Evolutionary conservation across 2,113 vertebrate species (phyloP).

Genomic region (Aptenodytes forsteri): DNA sequence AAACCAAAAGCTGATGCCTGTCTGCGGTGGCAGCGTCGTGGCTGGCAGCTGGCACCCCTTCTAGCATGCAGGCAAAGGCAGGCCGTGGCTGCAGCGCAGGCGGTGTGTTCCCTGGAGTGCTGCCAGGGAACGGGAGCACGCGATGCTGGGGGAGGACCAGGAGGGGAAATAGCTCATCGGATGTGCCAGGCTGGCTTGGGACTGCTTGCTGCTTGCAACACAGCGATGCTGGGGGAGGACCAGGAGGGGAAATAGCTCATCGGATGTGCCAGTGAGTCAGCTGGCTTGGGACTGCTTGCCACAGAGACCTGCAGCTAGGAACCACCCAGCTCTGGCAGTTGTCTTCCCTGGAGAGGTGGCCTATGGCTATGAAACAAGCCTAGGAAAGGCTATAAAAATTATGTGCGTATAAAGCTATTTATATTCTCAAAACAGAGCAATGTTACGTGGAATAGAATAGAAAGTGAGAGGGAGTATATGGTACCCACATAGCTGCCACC

Average conservation of each 20-base stretch:
- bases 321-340: not conserved
- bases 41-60: not conserved
- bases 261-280: not conserved
- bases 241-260: not conserved
- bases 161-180: not conserved
- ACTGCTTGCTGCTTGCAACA: not conserved
- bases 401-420: not conserved
- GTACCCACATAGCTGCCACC: not conserved
- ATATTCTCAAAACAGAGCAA: not conserved
- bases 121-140: constrained; percentile 5
- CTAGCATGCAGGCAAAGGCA: not conserved
- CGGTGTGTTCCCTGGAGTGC: not conserved
- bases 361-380: not conserved
- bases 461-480: not conserved
- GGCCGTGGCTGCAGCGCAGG: not conserved
- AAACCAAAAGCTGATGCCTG: not conserved
- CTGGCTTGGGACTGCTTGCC: not conserved
- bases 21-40: not conserved
- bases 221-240: not conserved
- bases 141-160: not conserved
- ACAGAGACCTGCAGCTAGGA: not conserved
- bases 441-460: not conserved
- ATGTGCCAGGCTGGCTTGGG: not conserved
- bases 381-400: not conserved
- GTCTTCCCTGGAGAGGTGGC: not conserved